phyloP scores from a whole-genome alignment of 2,113 vertebrate species.

The Trinectes maculatus region DNA sequence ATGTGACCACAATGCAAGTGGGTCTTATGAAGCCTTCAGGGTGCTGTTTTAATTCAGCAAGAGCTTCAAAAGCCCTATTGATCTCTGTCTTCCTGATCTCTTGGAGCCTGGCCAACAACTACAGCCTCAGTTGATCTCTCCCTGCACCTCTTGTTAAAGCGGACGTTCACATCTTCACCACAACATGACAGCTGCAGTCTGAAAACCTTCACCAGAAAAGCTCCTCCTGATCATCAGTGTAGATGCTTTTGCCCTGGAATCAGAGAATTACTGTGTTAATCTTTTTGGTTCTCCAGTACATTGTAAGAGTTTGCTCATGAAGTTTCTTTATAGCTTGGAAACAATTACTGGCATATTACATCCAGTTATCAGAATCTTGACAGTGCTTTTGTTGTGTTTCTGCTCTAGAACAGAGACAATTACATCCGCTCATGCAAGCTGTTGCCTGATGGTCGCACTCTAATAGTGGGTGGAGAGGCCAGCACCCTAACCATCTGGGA shows the following conservation, averaged over 20 bases:
- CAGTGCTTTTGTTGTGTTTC: slow-evolving; percentile 5
- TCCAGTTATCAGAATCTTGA: slow-evolving; percentile 10
- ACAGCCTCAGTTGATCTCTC: slow-evolving; percentile 6
- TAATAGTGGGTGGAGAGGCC: slow-evolving; percentile 96
- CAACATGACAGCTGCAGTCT: neutral
- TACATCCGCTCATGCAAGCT: slow-evolving; percentile 99
- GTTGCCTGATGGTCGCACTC: slow-evolving; percentile 93
- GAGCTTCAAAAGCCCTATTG: slow-evolving; percentile 67
- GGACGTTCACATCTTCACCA: slow-evolving; percentile 64
- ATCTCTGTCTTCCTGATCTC: slow-evolving; percentile 63
- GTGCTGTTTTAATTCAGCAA: slow-evolving; percentile 77
- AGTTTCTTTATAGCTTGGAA: neutral
- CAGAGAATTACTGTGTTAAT: neutral
- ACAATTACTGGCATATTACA: neutral
- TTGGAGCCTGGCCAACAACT: slow-evolving; percentile 47
- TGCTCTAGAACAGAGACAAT: slow-evolving; percentile 93
- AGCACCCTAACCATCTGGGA: slow-evolving; percentile 98
- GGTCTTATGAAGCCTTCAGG: slow-evolving; percentile 74
- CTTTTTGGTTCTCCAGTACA: slow-evolving; percentile 1
- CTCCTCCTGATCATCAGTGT: slow-evolving; percentile 7
- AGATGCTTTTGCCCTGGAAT: neutral
- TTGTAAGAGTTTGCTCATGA: neutral
- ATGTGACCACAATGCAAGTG: slow-evolving; percentile 67
- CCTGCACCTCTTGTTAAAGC: slow-evolving; percentile 41
- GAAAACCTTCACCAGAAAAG: slow-evolving; percentile 22